Conservation (phyloP, 2,797 vertebrate genomes). For the Streptopelia turtur region DNA sequence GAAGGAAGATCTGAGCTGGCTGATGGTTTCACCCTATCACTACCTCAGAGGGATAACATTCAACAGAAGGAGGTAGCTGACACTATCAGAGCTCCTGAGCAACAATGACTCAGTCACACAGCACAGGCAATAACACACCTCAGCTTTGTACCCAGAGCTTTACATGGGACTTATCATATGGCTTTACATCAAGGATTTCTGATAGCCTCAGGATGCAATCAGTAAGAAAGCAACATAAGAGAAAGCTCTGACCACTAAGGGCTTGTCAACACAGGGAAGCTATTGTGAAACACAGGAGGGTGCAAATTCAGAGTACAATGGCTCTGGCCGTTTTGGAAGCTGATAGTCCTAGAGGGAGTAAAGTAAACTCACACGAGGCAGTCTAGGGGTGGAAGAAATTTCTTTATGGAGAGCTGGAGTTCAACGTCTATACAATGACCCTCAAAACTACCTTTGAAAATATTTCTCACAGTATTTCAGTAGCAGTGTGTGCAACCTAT, state of each 20-base stretch:
- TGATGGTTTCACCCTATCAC: neutral
- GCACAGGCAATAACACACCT: neutral
- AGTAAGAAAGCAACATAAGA: slow-evolving; percentile 31
- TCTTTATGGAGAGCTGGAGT: neutral
- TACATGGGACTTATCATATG: neutral
- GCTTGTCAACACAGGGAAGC: neutral
- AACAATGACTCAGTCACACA: neutral
- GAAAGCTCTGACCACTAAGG: slow-evolving; percentile 10
- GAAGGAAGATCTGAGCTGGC: slow-evolving; percentile 5
- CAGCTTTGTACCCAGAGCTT: neutral
- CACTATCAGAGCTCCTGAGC: slow-evolving; percentile 13
- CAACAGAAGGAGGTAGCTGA: slow-evolving; percentile 1
- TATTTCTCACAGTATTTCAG: neutral
- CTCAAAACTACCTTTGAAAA: slow-evolving; percentile 50
- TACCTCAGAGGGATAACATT: neutral
- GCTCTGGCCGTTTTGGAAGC: neutral
- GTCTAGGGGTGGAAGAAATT: neutral
- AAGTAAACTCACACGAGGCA: neutral
- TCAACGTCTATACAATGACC: neutral
- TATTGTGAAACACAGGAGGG: neutral
- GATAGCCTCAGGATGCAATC: slow-evolving; percentile 23
- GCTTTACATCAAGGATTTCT: slow-evolving; percentile 24
- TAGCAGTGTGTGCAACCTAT: neutral
- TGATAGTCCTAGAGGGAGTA: neutral
- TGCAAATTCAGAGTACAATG: neutral